Percentiles rank a stretch among this genome's conserved stretches.
Evolutionary conservation across 1,140 invertebrate genomes (phyloP).

Genomic region (Caenorhabditis brenneri): DNA sequence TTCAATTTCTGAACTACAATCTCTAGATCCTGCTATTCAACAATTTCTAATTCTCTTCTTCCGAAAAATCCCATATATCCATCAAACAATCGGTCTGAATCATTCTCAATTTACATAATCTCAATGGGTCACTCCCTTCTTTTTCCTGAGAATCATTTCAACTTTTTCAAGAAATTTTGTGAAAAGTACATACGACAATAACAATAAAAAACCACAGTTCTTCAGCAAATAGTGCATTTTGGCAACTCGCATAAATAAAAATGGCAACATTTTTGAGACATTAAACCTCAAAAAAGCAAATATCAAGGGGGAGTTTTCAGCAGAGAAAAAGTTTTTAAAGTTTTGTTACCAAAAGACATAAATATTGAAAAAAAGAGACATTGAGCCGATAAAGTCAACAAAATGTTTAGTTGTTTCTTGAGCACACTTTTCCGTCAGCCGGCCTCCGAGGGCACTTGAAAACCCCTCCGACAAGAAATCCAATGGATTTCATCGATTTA

Average conservation of each 20-base stretch:
- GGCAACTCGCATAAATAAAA: not conserved
- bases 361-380: conserved; percentile 13
- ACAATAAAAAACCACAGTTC: not conserved
- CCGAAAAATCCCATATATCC: not conserved
- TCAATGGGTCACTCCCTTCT: not conserved
- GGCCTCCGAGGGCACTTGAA: conserved; percentile 1
- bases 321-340: not conserved
- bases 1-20: no score
- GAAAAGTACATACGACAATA: not conserved
- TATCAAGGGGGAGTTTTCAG: not conserved
- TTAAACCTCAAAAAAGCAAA: conserved; percentile 23
- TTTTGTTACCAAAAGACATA: not conserved
- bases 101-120: conserved; percentile 6
- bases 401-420: conserved; percentile 39
- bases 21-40: not conserved
- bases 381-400: conserved; percentile 41
- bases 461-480: not conserved
- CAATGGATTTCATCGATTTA: not conserved
- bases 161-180: no score
- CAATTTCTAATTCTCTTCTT: not conserved
- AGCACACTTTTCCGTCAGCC: not conserved
- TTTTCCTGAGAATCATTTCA: no score
- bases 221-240: not conserved
- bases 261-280: conserved; percentile 9
- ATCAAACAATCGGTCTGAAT: not conserved